phyloP scores from a whole-genome alignment of 2,797 vertebrate genomes.

The Astyanax mexicanus region DNA sequence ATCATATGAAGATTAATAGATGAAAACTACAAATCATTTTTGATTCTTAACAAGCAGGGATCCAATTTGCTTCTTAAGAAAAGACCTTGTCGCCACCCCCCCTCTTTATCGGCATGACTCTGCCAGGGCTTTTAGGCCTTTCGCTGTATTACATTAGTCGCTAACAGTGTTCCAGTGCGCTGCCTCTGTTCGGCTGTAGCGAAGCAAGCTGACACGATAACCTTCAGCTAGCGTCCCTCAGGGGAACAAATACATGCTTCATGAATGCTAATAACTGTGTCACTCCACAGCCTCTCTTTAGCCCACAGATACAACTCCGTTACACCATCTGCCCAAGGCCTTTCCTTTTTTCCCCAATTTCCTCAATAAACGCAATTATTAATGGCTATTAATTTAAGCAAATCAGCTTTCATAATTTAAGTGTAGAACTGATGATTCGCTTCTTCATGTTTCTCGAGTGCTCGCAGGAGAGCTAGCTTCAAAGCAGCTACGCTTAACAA shows the following conservation, averaged over 20 bases:
- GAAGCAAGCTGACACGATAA: slow-evolving; percentile 52
- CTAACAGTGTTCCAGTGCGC: slow-evolving; percentile 20
- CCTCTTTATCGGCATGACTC: slow-evolving; percentile 42
- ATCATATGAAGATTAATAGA: not conserved
- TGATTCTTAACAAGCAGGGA: slow-evolving; percentile 56
- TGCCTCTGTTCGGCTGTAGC: slow-evolving; percentile 42
- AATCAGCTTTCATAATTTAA: slow-evolving; percentile 4
- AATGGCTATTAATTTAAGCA: slow-evolving; percentile 32
- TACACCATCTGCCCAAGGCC: not conserved
- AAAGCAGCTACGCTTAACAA: too few species aligned
- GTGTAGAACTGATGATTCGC: not conserved
- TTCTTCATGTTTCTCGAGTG: not conserved
- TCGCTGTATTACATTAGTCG: slow-evolving; percentile 49
- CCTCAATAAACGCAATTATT: slow-evolving; percentile 20
- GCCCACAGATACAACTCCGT: slow-evolving; percentile 27
- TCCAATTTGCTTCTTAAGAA: slow-evolving; percentile 13
- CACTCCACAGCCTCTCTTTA: slow-evolving; percentile 4
- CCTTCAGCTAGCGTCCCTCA: slow-evolving; percentile 50
- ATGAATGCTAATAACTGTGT: slow-evolving; percentile 55
- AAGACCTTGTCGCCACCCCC: slow-evolving; percentile 32
- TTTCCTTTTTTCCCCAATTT: slow-evolving; percentile 15
- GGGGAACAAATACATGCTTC: slow-evolving; percentile 43
- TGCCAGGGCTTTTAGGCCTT: slow-evolving; percentile 46
- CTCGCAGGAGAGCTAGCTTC: not conserved
- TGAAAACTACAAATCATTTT: slow-evolving; percentile 76